These are phyloP conservation scores for Megaceryle alcyon DNA, from an alignment of 2,797 vertebrate species.

Conservation along the genomic window DNA sequence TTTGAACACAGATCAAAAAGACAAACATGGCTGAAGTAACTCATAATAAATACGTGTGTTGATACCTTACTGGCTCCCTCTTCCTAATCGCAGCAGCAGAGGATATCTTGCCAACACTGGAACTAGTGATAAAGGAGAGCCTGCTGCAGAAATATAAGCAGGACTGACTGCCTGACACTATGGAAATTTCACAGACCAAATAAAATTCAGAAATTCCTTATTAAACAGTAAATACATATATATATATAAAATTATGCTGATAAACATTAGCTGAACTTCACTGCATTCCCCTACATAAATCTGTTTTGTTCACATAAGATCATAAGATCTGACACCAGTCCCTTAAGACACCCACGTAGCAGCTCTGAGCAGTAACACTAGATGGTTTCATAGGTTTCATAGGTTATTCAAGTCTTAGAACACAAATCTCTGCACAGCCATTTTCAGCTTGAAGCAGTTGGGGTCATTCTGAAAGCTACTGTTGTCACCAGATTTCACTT, in stretches of 20 bases:
- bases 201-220: neutral
- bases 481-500: neutral
- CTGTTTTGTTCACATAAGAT: neutral
- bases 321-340: neutral
- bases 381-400: neutral
- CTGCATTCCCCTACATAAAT: neutral
- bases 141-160: neutral
- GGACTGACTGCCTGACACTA: neutral
- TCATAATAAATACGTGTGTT: fast-evolving
- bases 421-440: neutral
- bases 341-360: neutral
- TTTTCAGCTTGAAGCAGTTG: neutral
- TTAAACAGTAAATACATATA: neutral
- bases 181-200: neutral
- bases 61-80: neutral
- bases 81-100: fast-evolving
- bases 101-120: neutral
- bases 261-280: neutral
- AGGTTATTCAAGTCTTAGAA: neutral
- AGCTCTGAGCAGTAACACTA: neutral
- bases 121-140: neutral
- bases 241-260: neutral
- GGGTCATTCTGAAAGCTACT: neutral
- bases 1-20: neutral
- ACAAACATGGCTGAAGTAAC: neutral